Percentiles rank a stretch among this genome's conserved stretches.
These are phyloP conservation scores for Acipenser ruthenus DNA, from an alignment of 2,797 vertebrate genomes.

Conservation along the genomic window DNA sequence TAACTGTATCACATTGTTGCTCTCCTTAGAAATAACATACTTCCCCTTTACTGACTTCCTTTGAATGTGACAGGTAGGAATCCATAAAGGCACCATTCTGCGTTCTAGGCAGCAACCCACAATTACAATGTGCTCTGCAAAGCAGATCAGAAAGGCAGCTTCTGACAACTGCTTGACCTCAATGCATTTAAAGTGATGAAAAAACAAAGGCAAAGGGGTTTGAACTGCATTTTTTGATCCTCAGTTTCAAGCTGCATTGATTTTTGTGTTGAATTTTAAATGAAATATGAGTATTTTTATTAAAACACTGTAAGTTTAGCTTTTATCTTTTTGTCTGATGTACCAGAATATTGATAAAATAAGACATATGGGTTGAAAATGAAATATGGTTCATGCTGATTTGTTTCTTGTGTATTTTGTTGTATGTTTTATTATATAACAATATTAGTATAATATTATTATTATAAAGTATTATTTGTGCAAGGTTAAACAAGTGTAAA, in stretches of 20 bases:
- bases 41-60: slow-evolving; percentile 10
- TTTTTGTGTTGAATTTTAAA: slow-evolving; percentile 9
- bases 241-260: slow-evolving; percentile 13
- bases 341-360: too few relatives aligned
- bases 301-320: too few relatives aligned
- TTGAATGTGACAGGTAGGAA: slow-evolving; percentile 21
- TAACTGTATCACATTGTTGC: too few relatives aligned
- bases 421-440: too few relatives aligned
- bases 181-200: slow-evolving; percentile 10
- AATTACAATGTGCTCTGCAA: slow-evolving; percentile 11
- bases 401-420: too few relatives aligned
- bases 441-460: too few relatives aligned
- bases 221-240: slow-evolving; percentile 6
- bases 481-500: too few relatives aligned
- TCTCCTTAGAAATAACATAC: too few relatives aligned
- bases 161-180: slow-evolving; percentile 17
- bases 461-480: too few relatives aligned
- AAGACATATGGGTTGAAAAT: too few relatives aligned
- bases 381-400: too few relatives aligned
- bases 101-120: slow-evolving; percentile 11
- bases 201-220: slow-evolving; percentile 3
- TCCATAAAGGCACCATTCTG: slow-evolving; percentile 11
- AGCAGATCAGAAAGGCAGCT: slow-evolving; percentile 12
- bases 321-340: too few relatives aligned
- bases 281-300: not conserved